These are phyloP conservation scores for Maylandia zebra DNA, from an alignment of 2,113 vertebrate species.

Conservation along the genomic window DNA sequence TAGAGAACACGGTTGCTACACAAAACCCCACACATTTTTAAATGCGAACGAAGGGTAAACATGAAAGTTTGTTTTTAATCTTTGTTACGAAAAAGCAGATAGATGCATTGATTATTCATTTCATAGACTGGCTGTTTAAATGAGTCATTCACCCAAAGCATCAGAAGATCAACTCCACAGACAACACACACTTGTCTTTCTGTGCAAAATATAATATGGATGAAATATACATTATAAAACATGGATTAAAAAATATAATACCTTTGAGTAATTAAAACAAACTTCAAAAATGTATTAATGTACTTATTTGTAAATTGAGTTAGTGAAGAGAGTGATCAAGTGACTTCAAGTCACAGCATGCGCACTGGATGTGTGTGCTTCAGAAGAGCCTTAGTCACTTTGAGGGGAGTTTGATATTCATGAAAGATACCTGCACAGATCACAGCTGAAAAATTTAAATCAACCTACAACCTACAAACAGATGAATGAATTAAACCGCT, in stretches of 20 bases:
- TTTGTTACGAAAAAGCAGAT: not conserved
- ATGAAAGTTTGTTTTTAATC: not conserved
- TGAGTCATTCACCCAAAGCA: not conserved
- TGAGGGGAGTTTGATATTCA: constrained; percentile 39
- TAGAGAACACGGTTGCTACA: not conserved
- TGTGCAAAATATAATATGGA: not conserved
- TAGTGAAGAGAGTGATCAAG: not conserved
- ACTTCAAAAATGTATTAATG: not conserved
- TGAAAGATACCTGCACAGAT: constrained; percentile 48
- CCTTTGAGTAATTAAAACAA: not conserved
- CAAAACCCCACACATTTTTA: not conserved
- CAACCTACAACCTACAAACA: not conserved
- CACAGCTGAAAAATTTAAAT: constrained; percentile 34
- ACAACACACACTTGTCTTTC: not conserved
- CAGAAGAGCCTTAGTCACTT: constrained; percentile 18
- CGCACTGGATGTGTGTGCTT: not conserved
- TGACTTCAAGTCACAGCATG: not conserved
- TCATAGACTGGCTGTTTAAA: not conserved
- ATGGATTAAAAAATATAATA: not conserved
- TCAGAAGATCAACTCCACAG: not conserved
- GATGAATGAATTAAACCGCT: constrained; percentile 44
- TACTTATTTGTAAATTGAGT: not conserved
- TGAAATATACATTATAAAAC: not conserved
- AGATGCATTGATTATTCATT: not conserved
- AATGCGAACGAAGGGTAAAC: not conserved